Percentiles rank a stretch among this genome's conserved stretches.
Conservation (phyloP, 2,113 vertebrate genomes). For the Bos indicus region DNA sequence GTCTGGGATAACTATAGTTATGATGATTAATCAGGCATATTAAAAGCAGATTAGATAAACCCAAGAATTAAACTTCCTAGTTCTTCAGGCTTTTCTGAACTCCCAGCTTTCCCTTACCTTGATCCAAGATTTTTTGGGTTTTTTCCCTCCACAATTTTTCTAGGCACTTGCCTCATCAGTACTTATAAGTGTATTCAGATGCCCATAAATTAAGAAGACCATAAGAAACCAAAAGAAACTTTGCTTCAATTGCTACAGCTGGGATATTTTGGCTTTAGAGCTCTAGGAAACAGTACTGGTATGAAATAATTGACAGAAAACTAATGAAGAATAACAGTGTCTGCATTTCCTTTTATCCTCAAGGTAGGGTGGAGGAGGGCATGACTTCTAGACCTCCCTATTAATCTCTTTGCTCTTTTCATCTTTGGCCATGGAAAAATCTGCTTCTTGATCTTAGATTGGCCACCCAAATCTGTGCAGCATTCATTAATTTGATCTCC, state of each 20-base stretch:
- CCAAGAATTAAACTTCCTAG: not conserved
- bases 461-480: conserved; percentile 23
- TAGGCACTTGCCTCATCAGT: not conserved
- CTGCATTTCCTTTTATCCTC: not conserved
- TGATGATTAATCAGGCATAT: not conserved
- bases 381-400: not conserved
- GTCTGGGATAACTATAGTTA: not conserved
- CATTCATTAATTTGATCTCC: conserved; percentile 56
- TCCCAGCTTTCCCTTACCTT: not conserved
- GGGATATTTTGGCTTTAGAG: not conserved
- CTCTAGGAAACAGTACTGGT: not conserved
- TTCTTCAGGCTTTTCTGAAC: not conserved
- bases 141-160: not conserved
- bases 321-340: not conserved
- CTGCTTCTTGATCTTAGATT: conserved; percentile 39
- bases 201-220: not conserved
- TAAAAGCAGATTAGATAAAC: conserved; percentile 6
- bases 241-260: not conserved
- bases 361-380: not conserved
- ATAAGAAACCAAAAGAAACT: not conserved
- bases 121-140: not conserved
- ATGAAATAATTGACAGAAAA: conserved; percentile 31
- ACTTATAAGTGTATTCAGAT: not conserved
- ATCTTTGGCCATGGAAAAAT: conserved; percentile 35
- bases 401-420: conserved; percentile 43